These are phyloP conservation scores for Tiliacea citrago DNA, from an alignment of 2,888 invertebrate genomes.

Conservation along the genomic window DNA sequence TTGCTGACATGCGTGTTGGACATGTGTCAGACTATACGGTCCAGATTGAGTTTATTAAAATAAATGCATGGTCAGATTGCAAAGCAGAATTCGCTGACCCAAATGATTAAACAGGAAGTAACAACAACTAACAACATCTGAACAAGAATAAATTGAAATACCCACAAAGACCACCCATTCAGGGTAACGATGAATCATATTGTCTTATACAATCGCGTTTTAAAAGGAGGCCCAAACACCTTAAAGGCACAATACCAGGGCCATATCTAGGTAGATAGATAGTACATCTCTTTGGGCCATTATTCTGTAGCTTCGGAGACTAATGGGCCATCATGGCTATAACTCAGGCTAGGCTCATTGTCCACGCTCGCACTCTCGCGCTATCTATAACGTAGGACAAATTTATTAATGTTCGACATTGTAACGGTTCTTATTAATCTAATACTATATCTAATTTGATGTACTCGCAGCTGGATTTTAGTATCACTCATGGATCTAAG, in stretches of 20 bases:
- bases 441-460: slow-evolving; percentile 82
- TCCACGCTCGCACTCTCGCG: slow-evolving; percentile 85
- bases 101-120: slow-evolving; percentile 45
- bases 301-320: slow-evolving; percentile 87
- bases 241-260: slow-evolving; percentile 68
- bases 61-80: slow-evolving; percentile 19
- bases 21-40: not conserved
- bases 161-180: slow-evolving; percentile 36
- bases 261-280: slow-evolving; percentile 76
- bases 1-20: not conserved
- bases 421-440: slow-evolving; percentile 85
- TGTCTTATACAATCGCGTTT: slow-evolving; percentile 44
- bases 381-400: slow-evolving; percentile 89
- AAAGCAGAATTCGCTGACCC: slow-evolving; percentile 22
- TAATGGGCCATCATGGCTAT: slow-evolving; percentile 87
- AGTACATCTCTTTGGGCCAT: slow-evolving; percentile 78
- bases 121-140: slow-evolving; percentile 17
- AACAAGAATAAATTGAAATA: slow-evolving; percentile 35
- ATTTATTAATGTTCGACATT: slow-evolving; percentile 88
- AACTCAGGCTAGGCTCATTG: slow-evolving; percentile 88
- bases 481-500: slow-evolving; percentile 51
- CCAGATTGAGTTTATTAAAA: slow-evolving; percentile 20
- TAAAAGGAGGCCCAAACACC: slow-evolving; percentile 55
- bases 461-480: slow-evolving; percentile 69
- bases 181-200: slow-evolving; percentile 48